A percentile compares a stretch with the other conserved stretches of the same genome.
Conservation (phyloP, 2,113 vertebrate species). For the Microcebus jonahi region DNA sequence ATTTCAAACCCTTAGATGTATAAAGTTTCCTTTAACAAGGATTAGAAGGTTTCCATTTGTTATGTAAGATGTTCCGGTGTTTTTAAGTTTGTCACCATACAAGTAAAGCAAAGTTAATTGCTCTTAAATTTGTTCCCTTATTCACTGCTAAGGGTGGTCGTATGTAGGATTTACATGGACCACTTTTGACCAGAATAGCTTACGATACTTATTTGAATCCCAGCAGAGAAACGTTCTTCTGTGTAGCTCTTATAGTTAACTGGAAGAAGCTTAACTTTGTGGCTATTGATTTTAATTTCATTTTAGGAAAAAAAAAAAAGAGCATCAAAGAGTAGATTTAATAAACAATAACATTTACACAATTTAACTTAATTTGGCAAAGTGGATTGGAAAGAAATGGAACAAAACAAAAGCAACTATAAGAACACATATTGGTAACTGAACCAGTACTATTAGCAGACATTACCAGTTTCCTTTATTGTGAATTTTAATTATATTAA, state of each 20-base stretch:
- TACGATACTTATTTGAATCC: not conserved
- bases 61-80: not conserved
- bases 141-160: not conserved
- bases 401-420: slow-evolving; percentile 25
- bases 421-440: not conserved
- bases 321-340: not conserved
- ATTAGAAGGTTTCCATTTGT: not conserved
- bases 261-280: not conserved
- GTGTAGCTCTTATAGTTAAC: not conserved
- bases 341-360: not conserved
- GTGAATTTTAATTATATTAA: not conserved
- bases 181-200: not conserved
- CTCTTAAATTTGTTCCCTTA: not conserved
- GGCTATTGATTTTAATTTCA: slow-evolving; percentile 28
- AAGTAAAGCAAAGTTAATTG: not conserved
- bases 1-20: not conserved
- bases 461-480: not conserved
- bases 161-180: not conserved
- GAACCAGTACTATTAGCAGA: not conserved
- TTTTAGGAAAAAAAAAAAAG: not conserved
- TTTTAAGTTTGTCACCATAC: not conserved
- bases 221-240: not conserved
- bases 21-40: not conserved
- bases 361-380: not conserved
- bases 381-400: not conserved